Evolutionary conservation across 2,797 vertebrate species (phyloP).

Genomic region (Sphenodon punctatus): DNA sequence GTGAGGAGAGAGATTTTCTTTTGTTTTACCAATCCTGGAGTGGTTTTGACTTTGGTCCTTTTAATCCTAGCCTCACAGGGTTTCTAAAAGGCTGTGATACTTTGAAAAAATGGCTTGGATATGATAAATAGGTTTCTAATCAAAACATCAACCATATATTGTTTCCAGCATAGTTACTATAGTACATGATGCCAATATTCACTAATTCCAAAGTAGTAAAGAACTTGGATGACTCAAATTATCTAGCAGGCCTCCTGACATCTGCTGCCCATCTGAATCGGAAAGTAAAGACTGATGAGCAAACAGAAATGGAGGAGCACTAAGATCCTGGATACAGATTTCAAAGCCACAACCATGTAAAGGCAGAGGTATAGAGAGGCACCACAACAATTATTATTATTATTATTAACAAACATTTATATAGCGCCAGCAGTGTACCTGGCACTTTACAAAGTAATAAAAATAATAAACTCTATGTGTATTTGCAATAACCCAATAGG

Average conservation of each 20-base stretch:
- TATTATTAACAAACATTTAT: too few species aligned
- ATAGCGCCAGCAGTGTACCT: too few species aligned
- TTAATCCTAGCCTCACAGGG: background rate
- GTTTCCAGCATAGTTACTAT: background rate
- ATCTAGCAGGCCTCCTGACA: background rate
- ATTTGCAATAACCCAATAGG: too few species aligned
- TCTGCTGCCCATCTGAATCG: background rate
- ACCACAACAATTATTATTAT: background rate
- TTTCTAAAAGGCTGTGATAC: background rate
- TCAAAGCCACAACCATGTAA: background rate
- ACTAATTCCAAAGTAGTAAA: background rate
- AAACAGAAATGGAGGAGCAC: background rate
- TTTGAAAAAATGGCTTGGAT: background rate
- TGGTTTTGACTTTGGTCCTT: background rate
- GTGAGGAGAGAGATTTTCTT: background rate
- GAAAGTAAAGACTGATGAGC: background rate
- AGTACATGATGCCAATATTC: background rate
- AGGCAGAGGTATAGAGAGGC: background rate
- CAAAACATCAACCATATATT: background rate
- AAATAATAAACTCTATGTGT: too few species aligned
- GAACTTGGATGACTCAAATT: slow-evolving; percentile 14
- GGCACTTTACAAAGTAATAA: too few species aligned
- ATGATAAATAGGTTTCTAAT: background rate
- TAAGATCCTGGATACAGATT: background rate
- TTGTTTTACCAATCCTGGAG: background rate